These are phyloP conservation scores for Myzus persicae DNA, from an alignment of 1,140 invertebrate genomes.

Conservation along the genomic window DNA sequence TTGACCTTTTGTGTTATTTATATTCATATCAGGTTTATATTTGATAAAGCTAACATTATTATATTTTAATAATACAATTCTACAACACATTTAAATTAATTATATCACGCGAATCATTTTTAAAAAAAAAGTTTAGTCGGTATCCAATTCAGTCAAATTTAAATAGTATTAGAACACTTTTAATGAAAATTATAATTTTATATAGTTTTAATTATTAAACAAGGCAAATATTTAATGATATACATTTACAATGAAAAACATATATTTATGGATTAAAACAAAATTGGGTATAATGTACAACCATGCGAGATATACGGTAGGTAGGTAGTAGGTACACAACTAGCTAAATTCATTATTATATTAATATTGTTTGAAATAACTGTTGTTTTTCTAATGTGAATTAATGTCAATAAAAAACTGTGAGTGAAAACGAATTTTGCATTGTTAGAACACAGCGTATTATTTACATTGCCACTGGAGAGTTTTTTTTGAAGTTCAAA, in stretches of 20 bases:
- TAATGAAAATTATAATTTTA: not conserved
- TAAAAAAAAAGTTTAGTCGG: not conserved
- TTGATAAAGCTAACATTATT: not conserved
- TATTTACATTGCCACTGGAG: constrained; percentile 47
- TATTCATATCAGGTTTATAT: constrained; percentile 39
- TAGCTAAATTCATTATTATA: constrained; percentile 8
- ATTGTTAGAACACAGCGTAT: constrained; percentile 13
- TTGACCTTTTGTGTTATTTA: constrained; percentile 50
- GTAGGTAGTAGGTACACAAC: not conserved
- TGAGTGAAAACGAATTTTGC: constrained; percentile 23
- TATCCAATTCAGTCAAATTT: not conserved
- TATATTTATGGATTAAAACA: constrained; percentile 21
- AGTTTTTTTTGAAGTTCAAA: constrained; percentile 33
- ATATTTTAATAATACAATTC: constrained; percentile 45
- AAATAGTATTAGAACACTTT: not conserved
- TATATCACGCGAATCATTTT: not conserved
- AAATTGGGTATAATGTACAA: constrained; percentile 24
- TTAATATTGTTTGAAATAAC: constrained; percentile 25
- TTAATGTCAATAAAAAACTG: constrained; percentile 42
- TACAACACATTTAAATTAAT: constrained; percentile 14
- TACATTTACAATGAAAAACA: not conserved
- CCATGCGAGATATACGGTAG: not conserved
- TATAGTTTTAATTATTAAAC: not conserved
- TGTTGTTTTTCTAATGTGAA: constrained; percentile 33
- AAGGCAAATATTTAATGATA: constrained; percentile 24